Evolutionary conservation across 1,140 invertebrate species (phyloP).

Genomic region (Nephila pilipes): DNA sequence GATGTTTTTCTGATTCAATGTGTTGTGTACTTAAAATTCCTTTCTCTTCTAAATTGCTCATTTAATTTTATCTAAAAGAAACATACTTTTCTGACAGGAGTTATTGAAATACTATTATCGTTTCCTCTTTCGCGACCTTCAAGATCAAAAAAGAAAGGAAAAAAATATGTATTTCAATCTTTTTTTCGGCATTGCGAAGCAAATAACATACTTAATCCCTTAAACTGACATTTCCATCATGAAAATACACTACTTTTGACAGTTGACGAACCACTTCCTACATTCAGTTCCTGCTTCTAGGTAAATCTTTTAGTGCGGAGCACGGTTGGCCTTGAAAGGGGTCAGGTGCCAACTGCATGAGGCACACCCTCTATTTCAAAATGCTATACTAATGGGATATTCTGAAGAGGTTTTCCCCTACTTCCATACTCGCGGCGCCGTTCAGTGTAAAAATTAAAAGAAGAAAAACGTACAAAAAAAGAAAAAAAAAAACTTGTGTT

Average conservation of each 20-base stretch:
- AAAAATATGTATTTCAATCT: not conserved
- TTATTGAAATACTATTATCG: not conserved
- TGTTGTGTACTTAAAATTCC: too few species aligned
- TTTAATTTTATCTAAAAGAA: too few species aligned
- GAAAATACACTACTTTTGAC: not conserved
- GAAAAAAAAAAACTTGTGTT: not conserved
- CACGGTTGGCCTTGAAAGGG: not conserved
- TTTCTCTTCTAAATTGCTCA: too few species aligned
- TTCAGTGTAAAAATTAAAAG: not conserved
- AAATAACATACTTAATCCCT: slow-evolving; percentile 16
- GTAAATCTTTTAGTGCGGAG: not conserved
- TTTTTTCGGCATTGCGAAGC: not conserved
- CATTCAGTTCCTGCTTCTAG: not conserved
- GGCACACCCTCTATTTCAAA: slow-evolving; percentile 33
- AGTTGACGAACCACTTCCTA: slow-evolving; percentile 24
- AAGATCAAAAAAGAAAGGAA: too few species aligned
- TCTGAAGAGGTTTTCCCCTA: not conserved
- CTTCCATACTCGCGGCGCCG: not conserved
- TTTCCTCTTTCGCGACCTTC: too few species aligned
- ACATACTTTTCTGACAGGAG: not conserved
- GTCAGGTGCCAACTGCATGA: slow-evolving; percentile 12
- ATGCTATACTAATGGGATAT: slow-evolving; percentile 1
- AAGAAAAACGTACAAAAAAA: not conserved
- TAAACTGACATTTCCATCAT: not conserved
- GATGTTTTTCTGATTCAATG: too few species aligned